Evolutionary conservation across 2,888 invertebrate genomes (phyloP).

Genomic region (Molanna angustata): DNA sequence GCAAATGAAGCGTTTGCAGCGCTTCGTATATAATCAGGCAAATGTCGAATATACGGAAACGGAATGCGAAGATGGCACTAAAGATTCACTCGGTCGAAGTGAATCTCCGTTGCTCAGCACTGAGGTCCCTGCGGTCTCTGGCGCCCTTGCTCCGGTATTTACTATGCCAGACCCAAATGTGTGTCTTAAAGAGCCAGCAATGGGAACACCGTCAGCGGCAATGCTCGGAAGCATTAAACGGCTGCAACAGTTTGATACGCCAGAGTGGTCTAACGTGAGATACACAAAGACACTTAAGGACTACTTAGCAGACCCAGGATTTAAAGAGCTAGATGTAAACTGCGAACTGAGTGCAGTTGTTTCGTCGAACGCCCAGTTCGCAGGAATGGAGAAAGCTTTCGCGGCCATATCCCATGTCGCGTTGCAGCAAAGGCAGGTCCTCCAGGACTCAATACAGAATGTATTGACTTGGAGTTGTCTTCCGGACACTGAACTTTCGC

Average conservation of each 20-base stretch:
- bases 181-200: conserved; percentile 2
- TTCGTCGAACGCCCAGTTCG: neutral
- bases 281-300: neutral
- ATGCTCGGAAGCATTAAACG: neutral
- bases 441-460: neutral
- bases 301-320: neutral
- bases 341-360: neutral
- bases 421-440: neutral
- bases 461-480: neutral
- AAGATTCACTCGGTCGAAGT: too few species aligned
- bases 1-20: neutral
- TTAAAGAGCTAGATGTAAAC: neutral
- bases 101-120: neutral
- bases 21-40: neutral
- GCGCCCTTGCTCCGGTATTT: neutral
- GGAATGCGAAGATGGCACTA: neutral
- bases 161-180: conserved; percentile 5
- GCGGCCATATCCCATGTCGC: neutral
- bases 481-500: neutral
- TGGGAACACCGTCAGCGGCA: neutral
- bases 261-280: conserved; percentile 2
- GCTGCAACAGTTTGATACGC: neutral
- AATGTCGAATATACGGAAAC: neutral
- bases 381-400: neutral
- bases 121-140: too few species aligned